Base-by-base conservation (phyloP, 1,140 invertebrate genomes). In the Drosophila triauraria region DNA sequence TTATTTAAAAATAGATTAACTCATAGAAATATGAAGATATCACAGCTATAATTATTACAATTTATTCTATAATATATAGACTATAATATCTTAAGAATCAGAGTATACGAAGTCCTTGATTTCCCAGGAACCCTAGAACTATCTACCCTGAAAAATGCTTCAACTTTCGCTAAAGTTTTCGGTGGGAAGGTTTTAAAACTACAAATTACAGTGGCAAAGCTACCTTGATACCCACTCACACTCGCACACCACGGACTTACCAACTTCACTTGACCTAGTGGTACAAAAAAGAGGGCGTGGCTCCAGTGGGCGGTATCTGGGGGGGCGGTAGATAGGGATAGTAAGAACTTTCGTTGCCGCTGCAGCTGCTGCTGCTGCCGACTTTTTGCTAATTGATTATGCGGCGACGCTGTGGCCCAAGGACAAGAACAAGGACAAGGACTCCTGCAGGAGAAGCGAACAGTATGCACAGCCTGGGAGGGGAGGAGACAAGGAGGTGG, bases 381-480 rank as follows among this genome's bases (percentile, higher is more conserved):
- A 20, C 32, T 74, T 72, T 43, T 51, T 60, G 53, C 70, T 72
- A 74, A 74, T 74, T 74, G 70, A 74, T 74, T 74, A 74, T 47
- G 53, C 70, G 68, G 67, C 70, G 46, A 51, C 68, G 54, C 44
- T 38, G 68, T 60, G 69, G 70, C 67, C 67, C 70, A 74, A 74
- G 70, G 70, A 60, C 70, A 72, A 50, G 51, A 42, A 57, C 43
- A 71, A 71, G 65, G 67, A 51, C 54, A 74, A 50, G 54, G 70
- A 74, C 51, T 64, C 59, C 15, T 10, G 59, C 59, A 15, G 32
- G 13, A 38, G 51, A 20, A 17, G n/a, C 30, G 6, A 53, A 35
- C 27, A 35, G 50, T 17, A 35, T 12, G 50, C 27, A 32, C 17
- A 7, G 27, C 27, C 8, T 6, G 35, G 12, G 7, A 25, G 9